Evolutionary conservation across 2,797 vertebrate genomes (phyloP), one percentile per base, ranked within the genome.

Genomic region (Geotrypetes seraphini): DNA sequence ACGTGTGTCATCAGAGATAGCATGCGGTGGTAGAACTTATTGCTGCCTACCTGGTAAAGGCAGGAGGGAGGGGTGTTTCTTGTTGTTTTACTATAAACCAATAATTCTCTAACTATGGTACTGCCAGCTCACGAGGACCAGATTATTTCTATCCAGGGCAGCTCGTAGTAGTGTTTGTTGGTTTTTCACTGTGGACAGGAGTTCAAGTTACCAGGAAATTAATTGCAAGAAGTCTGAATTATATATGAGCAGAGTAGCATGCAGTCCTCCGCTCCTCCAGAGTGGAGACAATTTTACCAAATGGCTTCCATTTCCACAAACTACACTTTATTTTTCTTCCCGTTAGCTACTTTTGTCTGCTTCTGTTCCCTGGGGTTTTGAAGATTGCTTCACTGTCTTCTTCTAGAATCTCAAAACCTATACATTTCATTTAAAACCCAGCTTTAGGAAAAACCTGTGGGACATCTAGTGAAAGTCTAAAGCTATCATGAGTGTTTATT

Each of bases 341-440:
- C 53, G 23, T 44, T 15, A 17, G 35, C 36, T 47, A 41, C 46
- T 69, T 65, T 47, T 40, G 47, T 58, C 69, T 57, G 41, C 31
- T 42, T 69, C 49, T 47, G 57, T 53, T 69, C 67, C 55, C 66
- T 22, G 29, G 44, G 37, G 62, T 53, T 45, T 30, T 12, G 5
- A 21, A 47, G 59, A 64, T 50, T 61, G 39, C 19, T 40, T 34
- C 28, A 28, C 18, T 42, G 60, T 73, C 63, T 71, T 68, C 53
- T 42, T 68, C 53, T 42, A 48, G 71, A 66, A 64, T 66, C 58
- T 56, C 42, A 46, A 55, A 60, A 57, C 18, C 47, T 55, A 45
- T 62, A 57, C 45, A 51, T 63, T 63, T 44, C 57, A 43, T 62
- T 66, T 61, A 45, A 57, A 53, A 63, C 54, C n/a, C 21, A 41